Evolutionary conservation across 1,140 invertebrate species (phyloP), one percentile per base, ranked within the genome.

Genomic region (Euschistus heros): DNA sequence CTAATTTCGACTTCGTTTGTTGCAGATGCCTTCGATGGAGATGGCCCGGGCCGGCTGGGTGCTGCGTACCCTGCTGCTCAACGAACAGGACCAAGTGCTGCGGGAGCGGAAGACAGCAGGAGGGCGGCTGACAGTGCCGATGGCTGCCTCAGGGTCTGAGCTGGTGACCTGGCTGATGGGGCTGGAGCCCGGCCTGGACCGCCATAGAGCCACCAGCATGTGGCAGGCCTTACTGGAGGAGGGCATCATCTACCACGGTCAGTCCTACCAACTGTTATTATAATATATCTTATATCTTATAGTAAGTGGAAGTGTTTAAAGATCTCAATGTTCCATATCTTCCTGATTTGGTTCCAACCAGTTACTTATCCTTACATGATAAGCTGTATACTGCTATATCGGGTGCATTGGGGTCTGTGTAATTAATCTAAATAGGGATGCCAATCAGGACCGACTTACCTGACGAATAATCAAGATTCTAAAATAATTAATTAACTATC

Each of bases 181-280:
- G 65, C 73, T 81, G 42, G 77, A 77, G 74, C 77, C 44, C 64
- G 59, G 69, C 60, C 77, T 76, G 77, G 84, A 84, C n/a, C 75
- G 88, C 64, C 80, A 82, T 65, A 86, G 89, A 70, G 87, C 88
- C 27, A 82, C 85, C 18, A 87, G 84, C 26, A 90, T 91, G 83
- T 92, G 88, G 86, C 90, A 92, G 73, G 85, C 84, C 0, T 75
- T 92, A n/a, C 76, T 92, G 24, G 90, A 92, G 74, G 87, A 91
- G 76, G 86, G 87, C 47, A 81, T 91, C 55, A 81, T 92, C 66
- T 79, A 82, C 37, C 87, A 91, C 75, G 87, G 89, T 91, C 72
- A 79, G 78, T 69, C n/a, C n/a, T n/a, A n/a, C n/a, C n/a, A n/a
- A n/a, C n/a, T n/a, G n/a, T n/a, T n/a, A n/a, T n/a, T n/a, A n/a